Evolutionary conservation across 2,797 vertebrate species (phyloP).

Genomic region (Alouatta caraya): DNA sequence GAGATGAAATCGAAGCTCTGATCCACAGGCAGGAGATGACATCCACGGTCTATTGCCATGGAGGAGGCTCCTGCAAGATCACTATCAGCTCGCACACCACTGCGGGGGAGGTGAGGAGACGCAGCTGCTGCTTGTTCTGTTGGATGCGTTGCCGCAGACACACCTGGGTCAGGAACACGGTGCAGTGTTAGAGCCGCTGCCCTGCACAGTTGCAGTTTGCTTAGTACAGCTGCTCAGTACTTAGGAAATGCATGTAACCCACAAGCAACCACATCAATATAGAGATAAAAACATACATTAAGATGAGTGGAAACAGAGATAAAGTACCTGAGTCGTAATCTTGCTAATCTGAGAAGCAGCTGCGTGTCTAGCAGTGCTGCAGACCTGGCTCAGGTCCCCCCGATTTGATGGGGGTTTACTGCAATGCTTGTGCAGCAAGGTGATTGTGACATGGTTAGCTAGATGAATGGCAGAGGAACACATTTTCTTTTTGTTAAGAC

Average conservation of each 20-base stretch:
- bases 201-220: accelerated
- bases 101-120: constrained; percentile 92
- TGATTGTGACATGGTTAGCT: not conserved
- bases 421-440: not conserved
- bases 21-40: constrained; percentile 95
- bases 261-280: no score
- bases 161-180: accelerated
- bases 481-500: not conserved
- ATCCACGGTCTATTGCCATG: constrained; percentile 95
- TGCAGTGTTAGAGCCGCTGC: accelerated
- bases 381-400: no score
- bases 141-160: accelerated
- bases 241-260: not conserved
- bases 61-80: constrained; percentile 98
- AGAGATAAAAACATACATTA: not conserved
- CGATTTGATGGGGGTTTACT: no score
- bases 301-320: not conserved
- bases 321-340: not conserved
- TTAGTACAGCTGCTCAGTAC: accelerated
- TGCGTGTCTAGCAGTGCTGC: accelerated
- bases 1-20: constrained; percentile 94
- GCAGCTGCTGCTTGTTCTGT: accelerated
- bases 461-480: not conserved
- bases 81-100: constrained; percentile 97
- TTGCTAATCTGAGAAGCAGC: not conserved